Evolutionary conservation across 2,888 invertebrate species (phyloP), one percentile per base, ranked within the genome.

Genomic region (Aquatica leii): DNA sequence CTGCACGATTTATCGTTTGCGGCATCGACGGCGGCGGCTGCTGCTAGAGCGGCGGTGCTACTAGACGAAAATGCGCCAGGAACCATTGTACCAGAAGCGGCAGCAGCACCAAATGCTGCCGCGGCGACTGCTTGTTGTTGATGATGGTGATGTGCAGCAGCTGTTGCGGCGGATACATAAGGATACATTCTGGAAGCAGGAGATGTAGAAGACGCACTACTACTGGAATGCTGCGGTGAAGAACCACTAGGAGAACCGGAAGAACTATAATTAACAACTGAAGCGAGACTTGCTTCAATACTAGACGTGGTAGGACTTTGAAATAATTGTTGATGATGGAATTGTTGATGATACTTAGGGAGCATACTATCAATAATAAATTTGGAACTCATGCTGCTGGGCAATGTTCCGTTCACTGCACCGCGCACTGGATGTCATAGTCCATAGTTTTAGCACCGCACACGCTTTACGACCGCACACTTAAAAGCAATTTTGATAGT

Each of bases 341-440:
- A 89, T 82, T 89, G 86, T 82, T 90, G 90, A 83, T 88, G 93
- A 87, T 95, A 95, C 88, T 95, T 95, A 80, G 95, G 95, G 86
- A 95, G 92, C 94, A 95, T 95, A 88, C 94, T 94, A 93, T 95
- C 95, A 87, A 95, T 93, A 88, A 94, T 93, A 89, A 95, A 95
- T 90, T 95, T 95, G 88, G 94, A 94, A 90, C 91, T 93, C 95
- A 95, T 88, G 90, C 91, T 82, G 78, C 74, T 72, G 74, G 74
- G 77, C 78, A 74, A 73, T 72, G 76, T 73, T 71, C 77, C 75
- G 71, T 67, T 76, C 78, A 80, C 79, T 77, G 74, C 74, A 77
- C 74, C 76, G 74, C 77, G 76, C 80, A 79, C 80, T 77, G 73
- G 73, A 74, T 77, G 76, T 77, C 78, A 79, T 79, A 78, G 77